These are phyloP conservation scores for Sardinella longiceps DNA, from an alignment of 2,797 vertebrate species.

Conservation along the genomic window DNA sequence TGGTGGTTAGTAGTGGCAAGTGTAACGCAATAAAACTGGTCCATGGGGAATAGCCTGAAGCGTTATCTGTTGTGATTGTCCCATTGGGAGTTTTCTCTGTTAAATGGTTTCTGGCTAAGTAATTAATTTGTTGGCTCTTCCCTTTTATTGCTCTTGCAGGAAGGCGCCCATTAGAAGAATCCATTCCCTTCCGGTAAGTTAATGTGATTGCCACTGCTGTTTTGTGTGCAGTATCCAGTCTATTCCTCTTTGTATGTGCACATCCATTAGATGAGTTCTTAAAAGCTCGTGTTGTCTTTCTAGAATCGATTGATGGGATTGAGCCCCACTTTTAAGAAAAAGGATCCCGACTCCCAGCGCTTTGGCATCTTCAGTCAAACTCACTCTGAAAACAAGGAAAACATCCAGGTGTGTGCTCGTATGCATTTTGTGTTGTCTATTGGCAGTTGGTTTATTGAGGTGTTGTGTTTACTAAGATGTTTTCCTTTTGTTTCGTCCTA, in stretches of 20 bases:
- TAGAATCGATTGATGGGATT: conserved; percentile 82
- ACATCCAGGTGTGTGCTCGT: conserved; percentile 73
- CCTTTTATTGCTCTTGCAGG: conserved; percentile 55
- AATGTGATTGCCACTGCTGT: not conserved
- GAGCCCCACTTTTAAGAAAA: conserved; percentile 86
- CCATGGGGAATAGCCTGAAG: not conserved
- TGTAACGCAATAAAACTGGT: not conserved
- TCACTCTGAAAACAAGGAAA: conserved; percentile 82
- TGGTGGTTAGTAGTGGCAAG: not conserved
- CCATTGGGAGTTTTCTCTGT: not conserved
- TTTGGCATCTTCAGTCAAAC: conserved; percentile 70
- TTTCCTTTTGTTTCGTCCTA: not conserved
- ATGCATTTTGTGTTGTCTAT: not conserved
- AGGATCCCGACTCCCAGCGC: conserved; percentile 61
- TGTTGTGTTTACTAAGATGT: not conserved
- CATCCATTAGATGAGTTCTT: not conserved
- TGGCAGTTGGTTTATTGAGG: not conserved
- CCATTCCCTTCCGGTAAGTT: conserved; percentile 84
- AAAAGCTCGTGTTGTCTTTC: conserved; percentile 27
- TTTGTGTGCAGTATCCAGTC: not conserved
- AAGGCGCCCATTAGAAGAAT: conserved; percentile 79
- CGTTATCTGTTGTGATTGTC: not conserved
- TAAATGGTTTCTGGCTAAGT: not conserved
- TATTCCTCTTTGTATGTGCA: not conserved
- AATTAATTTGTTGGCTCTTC: not conserved